A percentile compares a stretch with the other conserved stretches of the same genome.
Evolutionary conservation across 30 jellyfish, hydroid and myxozoan species (phyloP).

Genomic region (Morbakka virulenta): DNA sequence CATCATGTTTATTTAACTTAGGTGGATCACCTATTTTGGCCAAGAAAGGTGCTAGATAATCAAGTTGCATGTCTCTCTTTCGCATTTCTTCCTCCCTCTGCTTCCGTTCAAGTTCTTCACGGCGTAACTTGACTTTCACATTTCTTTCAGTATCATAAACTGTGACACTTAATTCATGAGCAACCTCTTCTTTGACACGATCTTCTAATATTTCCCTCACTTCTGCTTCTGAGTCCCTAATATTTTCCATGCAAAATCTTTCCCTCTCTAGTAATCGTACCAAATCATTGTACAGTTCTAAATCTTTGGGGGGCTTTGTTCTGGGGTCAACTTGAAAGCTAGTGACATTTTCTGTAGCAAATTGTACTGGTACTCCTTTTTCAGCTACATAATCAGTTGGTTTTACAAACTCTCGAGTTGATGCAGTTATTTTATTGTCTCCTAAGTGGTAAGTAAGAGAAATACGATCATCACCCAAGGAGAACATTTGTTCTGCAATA

Average conservation of each 20-base stretch:
- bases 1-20: slow-evolving; percentile 59
- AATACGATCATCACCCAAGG: slow-evolving; percentile 75
- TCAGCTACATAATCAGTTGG: slow-evolving; percentile 77
- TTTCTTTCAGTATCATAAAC: slow-evolving; percentile 92
- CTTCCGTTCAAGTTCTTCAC: slow-evolving; percentile 62
- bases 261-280: slow-evolving; percentile 72
- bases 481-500: slow-evolving; percentile 67
- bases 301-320: slow-evolving; percentile 61
- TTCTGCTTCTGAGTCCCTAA: slow-evolving; percentile 91
- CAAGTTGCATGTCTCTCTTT: slow-evolving; percentile 79
- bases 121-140: slow-evolving; percentile 80
- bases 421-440: slow-evolving; percentile 62
- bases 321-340: slow-evolving; percentile 85
- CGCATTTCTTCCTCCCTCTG: slow-evolving; percentile 79
- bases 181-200: slow-evolving; percentile 72
- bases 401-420: slow-evolving; percentile 84
- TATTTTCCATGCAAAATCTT: slow-evolving; percentile 50
- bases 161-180: slow-evolving; percentile 61
- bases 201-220: slow-evolving; percentile 77
- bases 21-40: slow-evolving; percentile 86
- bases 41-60: slow-evolving; percentile 87
- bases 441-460: slow-evolving; percentile 61
- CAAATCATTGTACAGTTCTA: slow-evolving; percentile 71
- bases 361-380: slow-evolving; percentile 76
- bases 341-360: slow-evolving; percentile 64